phyloP scores from a whole-genome alignment of 2,888 invertebrate species.

The Anticlea derivata region DNA sequence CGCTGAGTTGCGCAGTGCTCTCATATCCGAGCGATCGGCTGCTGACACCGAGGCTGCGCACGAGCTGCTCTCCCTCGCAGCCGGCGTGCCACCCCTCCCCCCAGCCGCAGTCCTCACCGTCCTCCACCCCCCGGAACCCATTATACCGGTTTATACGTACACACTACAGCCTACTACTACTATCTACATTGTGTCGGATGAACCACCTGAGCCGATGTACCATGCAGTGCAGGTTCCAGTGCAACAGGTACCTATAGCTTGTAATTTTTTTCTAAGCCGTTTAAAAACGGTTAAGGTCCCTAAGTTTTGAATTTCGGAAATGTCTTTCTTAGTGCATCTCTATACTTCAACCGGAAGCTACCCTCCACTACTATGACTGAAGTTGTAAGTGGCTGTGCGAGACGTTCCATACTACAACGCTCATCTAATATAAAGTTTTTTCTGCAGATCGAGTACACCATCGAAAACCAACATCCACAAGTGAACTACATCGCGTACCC shows the following conservation, averaged over 20 bases:
- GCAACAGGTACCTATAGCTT: slow-evolving; percentile 37
- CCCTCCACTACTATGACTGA: too few relatives aligned
- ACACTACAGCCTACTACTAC: slow-evolving; percentile 84
- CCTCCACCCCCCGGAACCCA: slow-evolving; percentile 63
- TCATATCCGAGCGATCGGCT: slow-evolving; percentile 84
- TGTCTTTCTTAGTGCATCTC: too few relatives aligned
- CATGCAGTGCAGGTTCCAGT: slow-evolving; percentile 57
- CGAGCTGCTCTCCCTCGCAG: slow-evolving; percentile 89
- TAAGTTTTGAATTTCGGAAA: too few relatives aligned
- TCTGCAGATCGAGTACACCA: slow-evolving; percentile 50
- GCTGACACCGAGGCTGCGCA: slow-evolving; percentile 96
- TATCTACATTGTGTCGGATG: slow-evolving; percentile 65
- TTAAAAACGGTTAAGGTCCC: too few relatives aligned
- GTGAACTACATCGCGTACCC: slow-evolving; percentile 61
- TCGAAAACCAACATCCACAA: slow-evolving; percentile 49
- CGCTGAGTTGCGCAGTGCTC: slow-evolving; percentile 17
- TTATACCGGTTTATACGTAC: slow-evolving; percentile 84
- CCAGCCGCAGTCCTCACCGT: slow-evolving; percentile 84
- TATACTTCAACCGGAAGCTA: too few relatives aligned
- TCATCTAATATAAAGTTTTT: background rate
- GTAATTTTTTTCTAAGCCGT: too few relatives aligned
- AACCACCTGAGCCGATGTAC: slow-evolving; percentile 57
- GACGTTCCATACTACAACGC: too few relatives aligned
- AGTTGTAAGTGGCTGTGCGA: too few relatives aligned
- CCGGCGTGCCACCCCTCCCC: slow-evolving; percentile 90